Evolutionary conservation across 2,888 invertebrate genomes (phyloP).

Genomic region (Hedya salicella): DNA sequence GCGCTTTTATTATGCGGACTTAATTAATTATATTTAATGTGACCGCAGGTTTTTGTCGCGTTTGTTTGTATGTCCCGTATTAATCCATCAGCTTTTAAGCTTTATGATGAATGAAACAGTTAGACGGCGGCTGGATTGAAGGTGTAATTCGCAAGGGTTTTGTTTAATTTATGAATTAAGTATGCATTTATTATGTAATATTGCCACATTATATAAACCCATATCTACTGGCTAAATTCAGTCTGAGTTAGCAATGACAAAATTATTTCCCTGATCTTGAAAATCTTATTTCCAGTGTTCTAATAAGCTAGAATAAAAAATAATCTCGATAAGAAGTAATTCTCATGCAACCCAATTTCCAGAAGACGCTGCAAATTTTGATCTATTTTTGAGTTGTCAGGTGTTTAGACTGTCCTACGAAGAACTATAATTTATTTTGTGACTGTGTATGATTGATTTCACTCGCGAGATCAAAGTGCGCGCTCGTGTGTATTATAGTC

Average conservation of each 20-base stretch:
- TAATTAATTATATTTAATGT: constrained; percentile 81
- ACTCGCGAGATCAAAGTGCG: constrained; percentile 28
- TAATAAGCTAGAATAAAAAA: too few relatives aligned
- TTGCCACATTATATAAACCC: too few relatives aligned
- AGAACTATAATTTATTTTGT: constrained; percentile 10
- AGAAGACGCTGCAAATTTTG: background rate
- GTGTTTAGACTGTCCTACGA: constrained; percentile 4
- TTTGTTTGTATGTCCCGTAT: constrained; percentile 52
- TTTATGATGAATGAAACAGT: constrained; percentile 50
- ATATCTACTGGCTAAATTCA: too few relatives aligned
- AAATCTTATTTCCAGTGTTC: too few relatives aligned
- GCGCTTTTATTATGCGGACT: constrained; percentile 66
- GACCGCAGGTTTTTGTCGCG: constrained; percentile 59
- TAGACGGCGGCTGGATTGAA: constrained; percentile 31
- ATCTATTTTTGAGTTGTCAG: constrained; percentile 10
- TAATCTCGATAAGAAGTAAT: background rate
- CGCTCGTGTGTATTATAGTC: background rate
- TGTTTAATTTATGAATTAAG: constrained; percentile 10
- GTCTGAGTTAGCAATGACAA: too few relatives aligned
- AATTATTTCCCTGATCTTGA: too few relatives aligned
- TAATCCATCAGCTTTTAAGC: constrained; percentile 52
- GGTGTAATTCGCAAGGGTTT: constrained; percentile 27
- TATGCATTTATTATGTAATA: background rate
- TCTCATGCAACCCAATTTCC: background rate
- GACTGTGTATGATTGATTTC: constrained; percentile 31